A percentile compares a stretch with the other conserved stretches of the same genome.
Conservation (phyloP, 2,888 invertebrate species). For the Eustalomyia histrio region DNA sequence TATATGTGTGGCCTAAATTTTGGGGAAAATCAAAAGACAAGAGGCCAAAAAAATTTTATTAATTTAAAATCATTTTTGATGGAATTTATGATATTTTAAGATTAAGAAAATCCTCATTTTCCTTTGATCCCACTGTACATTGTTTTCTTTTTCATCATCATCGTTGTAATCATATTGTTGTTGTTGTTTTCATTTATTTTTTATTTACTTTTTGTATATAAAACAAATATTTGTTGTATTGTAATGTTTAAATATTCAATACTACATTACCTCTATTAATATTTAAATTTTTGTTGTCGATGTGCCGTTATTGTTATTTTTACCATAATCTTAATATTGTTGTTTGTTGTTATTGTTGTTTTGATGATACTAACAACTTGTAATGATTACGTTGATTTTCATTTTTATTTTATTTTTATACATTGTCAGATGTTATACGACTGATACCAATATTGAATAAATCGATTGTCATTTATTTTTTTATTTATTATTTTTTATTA, state of each 20-base stretch:
- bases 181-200: background rate
- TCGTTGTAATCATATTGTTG: slow-evolving; percentile 2
- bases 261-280: slow-evolving; percentile 11
- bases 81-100: no score
- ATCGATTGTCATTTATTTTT: background rate
- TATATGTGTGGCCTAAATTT: no score
- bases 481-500: background rate
- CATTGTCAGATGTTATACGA: slow-evolving; percentile 19
- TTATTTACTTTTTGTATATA: slow-evolving; percentile 9
- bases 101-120: no score
- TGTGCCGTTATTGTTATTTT: slow-evolving; percentile 29
- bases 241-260: background rate
- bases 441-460: slow-evolving; percentile 10
- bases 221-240: slow-evolving; percentile 12
- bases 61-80: no score
- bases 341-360: slow-evolving; percentile 21
- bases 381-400: slow-evolving; percentile 36
- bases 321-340: slow-evolving; percentile 29
- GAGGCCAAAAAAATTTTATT: no score
- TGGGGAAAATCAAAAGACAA: no score
- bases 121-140: background rate
- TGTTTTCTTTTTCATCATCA: background rate
- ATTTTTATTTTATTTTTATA: slow-evolving; percentile 18
- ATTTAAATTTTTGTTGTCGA: slow-evolving; percentile 29
- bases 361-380: slow-evolving; percentile 29